Percentiles rank a stretch among this genome's conserved stretches.
Evolutionary conservation across 2,113 vertebrate species (phyloP).

Genomic region (Mellivora capensis): DNA sequence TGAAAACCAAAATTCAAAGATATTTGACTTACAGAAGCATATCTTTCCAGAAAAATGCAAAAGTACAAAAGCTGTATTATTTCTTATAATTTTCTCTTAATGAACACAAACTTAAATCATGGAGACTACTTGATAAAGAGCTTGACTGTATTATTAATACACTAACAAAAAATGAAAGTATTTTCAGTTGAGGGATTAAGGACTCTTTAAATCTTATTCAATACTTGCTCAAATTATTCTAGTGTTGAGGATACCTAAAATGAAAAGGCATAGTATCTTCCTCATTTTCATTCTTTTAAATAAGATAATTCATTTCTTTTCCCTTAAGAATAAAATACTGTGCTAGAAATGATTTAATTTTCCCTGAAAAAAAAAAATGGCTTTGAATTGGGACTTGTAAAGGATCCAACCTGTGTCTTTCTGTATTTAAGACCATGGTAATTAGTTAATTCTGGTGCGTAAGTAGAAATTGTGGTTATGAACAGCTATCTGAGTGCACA

Average conservation of each 20-base stretch:
- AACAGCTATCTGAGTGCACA: slow-evolving; percentile 66
- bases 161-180: not conserved
- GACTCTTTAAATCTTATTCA: not conserved
- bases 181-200: not conserved
- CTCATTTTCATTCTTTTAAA: slow-evolving; percentile 37
- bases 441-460: slow-evolving; percentile 65
- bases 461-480: slow-evolving; percentile 69
- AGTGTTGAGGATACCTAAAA: not conserved
- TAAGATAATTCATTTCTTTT: slow-evolving; percentile 51
- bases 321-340: slow-evolving; percentile 75
- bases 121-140: not conserved
- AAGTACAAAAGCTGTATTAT: not conserved
- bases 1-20: not conserved
- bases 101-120: not conserved
- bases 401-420: slow-evolving; percentile 49
- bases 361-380: slow-evolving; percentile 46
- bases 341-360: slow-evolving; percentile 51
- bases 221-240: slow-evolving; percentile 28
- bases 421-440: slow-evolving; percentile 61
- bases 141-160: not conserved
- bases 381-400: slow-evolving; percentile 54
- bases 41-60: not conserved
- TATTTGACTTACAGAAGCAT: not conserved
- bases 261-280: slow-evolving; percentile 25
- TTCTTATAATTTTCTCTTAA: not conserved